phyloP scores from a whole-genome alignment of 2,888 invertebrate genomes.

The Iselma pallidipennis region DNA sequence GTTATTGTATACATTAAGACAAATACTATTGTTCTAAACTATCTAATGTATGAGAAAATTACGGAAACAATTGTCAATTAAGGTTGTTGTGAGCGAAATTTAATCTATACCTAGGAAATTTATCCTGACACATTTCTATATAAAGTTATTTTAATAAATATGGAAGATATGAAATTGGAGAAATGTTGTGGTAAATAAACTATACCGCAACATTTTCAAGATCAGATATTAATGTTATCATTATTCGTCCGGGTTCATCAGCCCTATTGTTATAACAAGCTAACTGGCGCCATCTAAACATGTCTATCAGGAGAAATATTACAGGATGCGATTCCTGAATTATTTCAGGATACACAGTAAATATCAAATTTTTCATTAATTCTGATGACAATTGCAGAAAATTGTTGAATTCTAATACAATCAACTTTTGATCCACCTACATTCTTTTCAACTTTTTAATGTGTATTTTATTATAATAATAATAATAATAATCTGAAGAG shows the following conservation, averaged over 20 bases:
- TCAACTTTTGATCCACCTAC: not conserved
- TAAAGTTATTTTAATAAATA: not conserved
- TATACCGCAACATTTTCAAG: too few species aligned
- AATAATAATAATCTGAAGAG: not conserved
- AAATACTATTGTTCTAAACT: not conserved
- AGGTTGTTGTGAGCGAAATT: slow-evolving; percentile 21
- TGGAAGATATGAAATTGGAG: not conserved
- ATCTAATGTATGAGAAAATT: slow-evolving; percentile 14
- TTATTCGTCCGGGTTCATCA: too few species aligned
- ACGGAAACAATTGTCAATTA: slow-evolving; percentile 22
- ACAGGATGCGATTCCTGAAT: too few species aligned
- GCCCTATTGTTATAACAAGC: too few species aligned
- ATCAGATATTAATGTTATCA: too few species aligned
- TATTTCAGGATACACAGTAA: not conserved
- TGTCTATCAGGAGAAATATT: too few species aligned
- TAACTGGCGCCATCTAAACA: too few species aligned
- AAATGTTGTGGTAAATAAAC: too few species aligned
- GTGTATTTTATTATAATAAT: not conserved
- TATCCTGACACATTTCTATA: not conserved
- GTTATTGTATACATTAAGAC: not conserved
- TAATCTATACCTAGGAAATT: slow-evolving; percentile 25
- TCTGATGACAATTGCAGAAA: too few species aligned
- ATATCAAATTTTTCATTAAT: too few species aligned
- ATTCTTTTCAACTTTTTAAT: not conserved
- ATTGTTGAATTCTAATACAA: too few species aligned